phyloP scores from a whole-genome alignment of 2,797 vertebrate genomes.

The Chrosomus eos region DNA sequence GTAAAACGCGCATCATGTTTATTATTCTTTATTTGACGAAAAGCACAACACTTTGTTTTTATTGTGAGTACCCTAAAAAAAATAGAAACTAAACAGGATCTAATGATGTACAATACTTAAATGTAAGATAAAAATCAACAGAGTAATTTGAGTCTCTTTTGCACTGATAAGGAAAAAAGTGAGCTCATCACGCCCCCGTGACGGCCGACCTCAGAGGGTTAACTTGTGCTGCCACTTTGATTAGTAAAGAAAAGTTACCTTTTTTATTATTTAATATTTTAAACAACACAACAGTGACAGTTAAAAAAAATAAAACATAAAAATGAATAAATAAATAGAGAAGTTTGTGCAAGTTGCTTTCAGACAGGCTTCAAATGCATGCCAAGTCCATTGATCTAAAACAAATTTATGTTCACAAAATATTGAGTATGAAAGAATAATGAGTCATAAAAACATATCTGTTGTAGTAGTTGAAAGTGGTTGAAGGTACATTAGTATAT shows the following conservation, averaged over 20 bases:
- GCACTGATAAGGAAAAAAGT: too few relatives aligned
- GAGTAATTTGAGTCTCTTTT: too few relatives aligned
- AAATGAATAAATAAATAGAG: neutral
- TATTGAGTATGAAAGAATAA: neutral
- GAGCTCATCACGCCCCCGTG: too few relatives aligned
- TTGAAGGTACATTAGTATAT: neutral
- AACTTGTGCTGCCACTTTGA: conserved; percentile 34
- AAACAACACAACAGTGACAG: neutral
- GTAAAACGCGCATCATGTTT: too few relatives aligned
- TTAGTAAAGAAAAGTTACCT: conserved; percentile 34
- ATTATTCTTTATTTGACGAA: too few relatives aligned
- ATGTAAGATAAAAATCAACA: too few relatives aligned
- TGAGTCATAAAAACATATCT: neutral
- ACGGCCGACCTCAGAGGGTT: too few relatives aligned
- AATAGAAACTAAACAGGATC: too few relatives aligned
- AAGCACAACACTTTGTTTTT: too few relatives aligned
- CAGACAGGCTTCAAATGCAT: neutral
- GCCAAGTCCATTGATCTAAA: neutral
- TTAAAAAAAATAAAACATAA: neutral
- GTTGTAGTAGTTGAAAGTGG: neutral
- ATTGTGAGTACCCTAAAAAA: too few relatives aligned
- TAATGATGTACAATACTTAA: too few relatives aligned
- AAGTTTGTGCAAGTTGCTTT: neutral
- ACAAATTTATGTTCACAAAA: neutral
- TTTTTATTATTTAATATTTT: too few relatives aligned